These are phyloP conservation scores for Cynodonichthys magdalenae DNA, from an alignment of 2,797 vertebrate genomes.

Conservation along the genomic window DNA sequence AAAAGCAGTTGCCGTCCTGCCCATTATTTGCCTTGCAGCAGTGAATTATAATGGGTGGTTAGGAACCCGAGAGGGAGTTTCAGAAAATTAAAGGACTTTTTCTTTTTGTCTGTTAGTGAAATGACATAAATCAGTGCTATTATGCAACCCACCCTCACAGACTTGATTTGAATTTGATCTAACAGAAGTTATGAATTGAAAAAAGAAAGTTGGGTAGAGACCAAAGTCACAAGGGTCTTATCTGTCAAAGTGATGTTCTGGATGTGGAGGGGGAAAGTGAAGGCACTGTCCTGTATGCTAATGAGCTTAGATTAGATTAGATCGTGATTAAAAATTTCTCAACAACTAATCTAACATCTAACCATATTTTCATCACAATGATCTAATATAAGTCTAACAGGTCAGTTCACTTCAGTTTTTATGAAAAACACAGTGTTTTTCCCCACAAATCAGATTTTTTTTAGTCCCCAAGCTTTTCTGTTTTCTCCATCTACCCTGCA, in stretches of 20 bases:
- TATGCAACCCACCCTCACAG: neutral
- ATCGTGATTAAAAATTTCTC: too few species aligned
- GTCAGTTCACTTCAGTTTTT: neutral
- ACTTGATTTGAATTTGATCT: neutral
- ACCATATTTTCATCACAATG: neutral
- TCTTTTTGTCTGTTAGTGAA: neutral
- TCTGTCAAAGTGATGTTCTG: constrained; percentile 32
- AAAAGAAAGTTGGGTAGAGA: neutral
- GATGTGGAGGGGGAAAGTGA: constrained; percentile 2
- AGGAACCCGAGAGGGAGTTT: too few species aligned
- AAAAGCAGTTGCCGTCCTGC: too few species aligned
- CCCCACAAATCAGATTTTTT: too few species aligned
- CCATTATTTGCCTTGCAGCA: too few species aligned
- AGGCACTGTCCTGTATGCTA: constrained; percentile 34
- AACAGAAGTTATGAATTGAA: neutral
- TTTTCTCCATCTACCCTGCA: constrained; percentile 62
- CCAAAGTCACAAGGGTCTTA: constrained; percentile 27
- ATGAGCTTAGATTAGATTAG: constrained; percentile 29
- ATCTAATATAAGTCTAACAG: neutral
- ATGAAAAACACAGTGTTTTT: too few species aligned
- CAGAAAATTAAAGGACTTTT: too few species aligned
- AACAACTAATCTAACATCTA: too few species aligned
- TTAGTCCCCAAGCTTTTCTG: constrained; percentile 29
- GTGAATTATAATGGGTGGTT: too few species aligned
- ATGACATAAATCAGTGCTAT: neutral